Evolutionary conservation across 2,888 invertebrate genomes (phyloP).

Genomic region (Drosophila kambysellisi): DNA sequence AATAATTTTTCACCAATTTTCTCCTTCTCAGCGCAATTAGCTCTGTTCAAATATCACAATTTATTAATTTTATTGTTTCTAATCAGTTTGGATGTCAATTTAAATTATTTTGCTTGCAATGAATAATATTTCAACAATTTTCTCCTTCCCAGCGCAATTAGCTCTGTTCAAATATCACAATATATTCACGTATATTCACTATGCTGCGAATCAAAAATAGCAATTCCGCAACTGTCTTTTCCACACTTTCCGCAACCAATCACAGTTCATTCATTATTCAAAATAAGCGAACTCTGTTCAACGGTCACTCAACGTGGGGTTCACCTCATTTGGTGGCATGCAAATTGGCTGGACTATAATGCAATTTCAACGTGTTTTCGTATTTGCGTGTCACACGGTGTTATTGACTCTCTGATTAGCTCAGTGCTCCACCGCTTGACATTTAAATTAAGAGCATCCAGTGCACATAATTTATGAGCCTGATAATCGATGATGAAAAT

Average conservation of each 20-base stretch:
- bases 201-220: slow-evolving; percentile 21
- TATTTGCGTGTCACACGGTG: slow-evolving; percentile 16
- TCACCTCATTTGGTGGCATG: slow-evolving; percentile 44
- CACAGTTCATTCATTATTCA: slow-evolving; percentile 72
- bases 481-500: slow-evolving; percentile 5
- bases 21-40: slow-evolving; percentile 46
- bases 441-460: slow-evolving; percentile 51
- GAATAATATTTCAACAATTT: neutral
- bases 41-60: slow-evolving; percentile 37
- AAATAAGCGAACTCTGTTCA: slow-evolving; percentile 53
- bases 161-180: slow-evolving; percentile 37
- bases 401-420: slow-evolving; percentile 10
- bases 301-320: neutral
- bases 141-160: slow-evolving; percentile 44
- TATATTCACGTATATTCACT: slow-evolving; percentile 45
- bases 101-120: neutral
- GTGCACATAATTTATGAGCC: slow-evolving; percentile 49
- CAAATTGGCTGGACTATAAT: slow-evolving; percentile 52
- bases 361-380: slow-evolving; percentile 47
- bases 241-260: slow-evolving; percentile 50
- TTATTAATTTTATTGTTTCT: slow-evolving; percentile 11
- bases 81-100: neutral
- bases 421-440: slow-evolving; percentile 31
- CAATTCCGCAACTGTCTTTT: slow-evolving; percentile 40
- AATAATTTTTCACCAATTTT: neutral